Evolutionary conservation across 30 jellyfish, hydroid and myxozoan species (phyloP).

Genomic region (Aurelia sp.): DNA sequence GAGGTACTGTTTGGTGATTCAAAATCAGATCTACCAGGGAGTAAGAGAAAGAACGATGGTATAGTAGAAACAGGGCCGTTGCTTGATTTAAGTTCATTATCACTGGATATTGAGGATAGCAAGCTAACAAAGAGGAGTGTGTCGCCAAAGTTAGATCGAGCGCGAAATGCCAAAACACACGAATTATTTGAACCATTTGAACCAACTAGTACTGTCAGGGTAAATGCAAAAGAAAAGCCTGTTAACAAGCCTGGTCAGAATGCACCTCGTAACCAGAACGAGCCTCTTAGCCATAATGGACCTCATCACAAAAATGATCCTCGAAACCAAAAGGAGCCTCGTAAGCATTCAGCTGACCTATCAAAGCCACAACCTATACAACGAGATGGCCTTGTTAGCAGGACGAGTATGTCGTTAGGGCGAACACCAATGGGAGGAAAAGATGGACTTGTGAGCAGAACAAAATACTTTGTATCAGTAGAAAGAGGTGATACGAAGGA

Average conservation of each 20-base stretch:
- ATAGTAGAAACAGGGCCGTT: not conserved
- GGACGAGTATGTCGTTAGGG: slow-evolving; percentile 27
- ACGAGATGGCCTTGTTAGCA: slow-evolving; percentile 52
- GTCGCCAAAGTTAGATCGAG: not conserved
- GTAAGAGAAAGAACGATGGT: too few relatives aligned
- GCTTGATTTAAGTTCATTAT: not conserved
- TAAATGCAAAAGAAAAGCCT: not conserved
- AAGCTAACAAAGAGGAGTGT: not conserved
- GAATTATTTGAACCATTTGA: not conserved
- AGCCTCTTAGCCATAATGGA: too few relatives aligned
- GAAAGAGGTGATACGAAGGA: slow-evolving; percentile 12
- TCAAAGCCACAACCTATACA: not conserved
- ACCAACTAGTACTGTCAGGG: not conserved
- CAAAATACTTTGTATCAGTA: slow-evolving; percentile 40
- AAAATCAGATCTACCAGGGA: not conserved
- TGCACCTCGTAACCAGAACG: too few relatives aligned
- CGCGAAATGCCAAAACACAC: not conserved
- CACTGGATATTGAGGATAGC: not conserved
- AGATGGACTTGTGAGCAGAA: slow-evolving; percentile 19
- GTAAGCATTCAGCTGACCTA: not conserved
- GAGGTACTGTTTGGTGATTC: not conserved
- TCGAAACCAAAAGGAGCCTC: too few relatives aligned
- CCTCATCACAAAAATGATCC: too few relatives aligned
- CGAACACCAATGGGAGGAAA: not conserved
- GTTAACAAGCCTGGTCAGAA: too few relatives aligned